Evolutionary conservation across 2,113 vertebrate genomes (phyloP).

Genomic region (Sander lucioperca): DNA sequence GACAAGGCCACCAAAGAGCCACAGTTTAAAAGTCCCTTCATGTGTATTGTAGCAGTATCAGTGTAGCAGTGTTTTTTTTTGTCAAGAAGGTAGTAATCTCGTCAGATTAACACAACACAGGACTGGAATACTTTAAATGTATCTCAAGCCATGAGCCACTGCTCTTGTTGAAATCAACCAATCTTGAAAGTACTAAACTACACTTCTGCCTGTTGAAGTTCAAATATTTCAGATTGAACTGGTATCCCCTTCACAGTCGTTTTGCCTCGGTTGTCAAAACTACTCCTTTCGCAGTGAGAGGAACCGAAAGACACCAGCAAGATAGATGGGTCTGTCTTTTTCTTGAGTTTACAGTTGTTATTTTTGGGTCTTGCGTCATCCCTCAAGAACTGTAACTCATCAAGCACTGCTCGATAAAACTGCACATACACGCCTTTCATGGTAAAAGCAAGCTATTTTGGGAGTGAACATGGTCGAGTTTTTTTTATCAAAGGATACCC

Average conservation of each 20-base stretch:
- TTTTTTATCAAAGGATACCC: slow-evolving; percentile 34
- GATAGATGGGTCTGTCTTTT: slow-evolving; percentile 32
- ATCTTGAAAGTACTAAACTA: background rate
- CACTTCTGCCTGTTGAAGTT: background rate
- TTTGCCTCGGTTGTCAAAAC: slow-evolving; percentile 44
- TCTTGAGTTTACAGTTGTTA: slow-evolving; percentile 57
- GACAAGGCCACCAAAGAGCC: background rate
- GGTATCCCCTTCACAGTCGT: background rate
- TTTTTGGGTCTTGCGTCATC: slow-evolving; percentile 74
- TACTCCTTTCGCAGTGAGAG: slow-evolving; percentile 16
- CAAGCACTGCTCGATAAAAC: slow-evolving; percentile 42
- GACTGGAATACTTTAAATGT: background rate
- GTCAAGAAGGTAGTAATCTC: background rate
- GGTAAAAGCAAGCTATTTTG: slow-evolving; percentile 58
- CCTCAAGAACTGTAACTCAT: slow-evolving; percentile 51
- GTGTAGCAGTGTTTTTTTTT: background rate
- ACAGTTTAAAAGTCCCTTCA: slow-evolving; percentile 7
- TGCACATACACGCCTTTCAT: slow-evolving; percentile 63
- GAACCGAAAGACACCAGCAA: slow-evolving; percentile 57
- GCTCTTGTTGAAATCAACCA: background rate
- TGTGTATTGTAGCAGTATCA: background rate
- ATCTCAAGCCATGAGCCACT: slow-evolving; percentile 9
- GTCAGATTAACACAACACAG: slow-evolving; percentile 35
- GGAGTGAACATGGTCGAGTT: slow-evolving; percentile 10
- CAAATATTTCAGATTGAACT: background rate